Evolutionary conservation across 2,888 invertebrate species (phyloP), one percentile per base, ranked within the genome.

Genomic region (Dryobota labecula): DNA sequence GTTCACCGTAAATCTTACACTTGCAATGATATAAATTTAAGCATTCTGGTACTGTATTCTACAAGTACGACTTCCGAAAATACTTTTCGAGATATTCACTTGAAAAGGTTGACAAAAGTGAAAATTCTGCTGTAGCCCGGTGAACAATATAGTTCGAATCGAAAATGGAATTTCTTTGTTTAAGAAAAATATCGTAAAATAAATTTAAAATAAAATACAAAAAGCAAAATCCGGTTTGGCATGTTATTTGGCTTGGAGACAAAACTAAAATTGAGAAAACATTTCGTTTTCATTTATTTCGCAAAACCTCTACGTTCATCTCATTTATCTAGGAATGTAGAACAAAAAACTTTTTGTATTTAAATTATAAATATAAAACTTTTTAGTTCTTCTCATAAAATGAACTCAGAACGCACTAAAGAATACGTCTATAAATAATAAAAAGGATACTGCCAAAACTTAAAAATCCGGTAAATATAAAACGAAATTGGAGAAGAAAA

Each of bases 1-100:
- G 91, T 87, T 86, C 83, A 81, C 88, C 87, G 90, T 95, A 95
- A 95, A 95, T 94, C 94, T 91, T 91, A 87, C 86, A 88, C 90
- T 90, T 92, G 92, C 92, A 92, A 91, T 90, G 89, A 90, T 91
- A 94, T 93, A 94, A 91, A 94, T 94, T 93, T 92, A 83, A 91
- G 87, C 88, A 88, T 89, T 90, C 87, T 64, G 57, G 71, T 63
- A 80, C 77, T 73, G 60, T 75, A 72, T 88, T 83, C 80, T 80
- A 71, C 72, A 78, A 78, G 78, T 75, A 74, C 73, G 66, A 76
- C 79, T 78, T 82, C 77, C 71, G 80, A 84, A 84, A 89, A 83
- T 84, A 84, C 78, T 85, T 85, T 82, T 64, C 43, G 7, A 61
- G 66, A 64, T 71, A 78, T 78, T 78, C 62, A 64, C 68, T 66